Percentiles rank a stretch among this genome's conserved stretches.
Conservation (phyloP, 2,888 invertebrate genomes). For the Ophion obscuratus region DNA sequence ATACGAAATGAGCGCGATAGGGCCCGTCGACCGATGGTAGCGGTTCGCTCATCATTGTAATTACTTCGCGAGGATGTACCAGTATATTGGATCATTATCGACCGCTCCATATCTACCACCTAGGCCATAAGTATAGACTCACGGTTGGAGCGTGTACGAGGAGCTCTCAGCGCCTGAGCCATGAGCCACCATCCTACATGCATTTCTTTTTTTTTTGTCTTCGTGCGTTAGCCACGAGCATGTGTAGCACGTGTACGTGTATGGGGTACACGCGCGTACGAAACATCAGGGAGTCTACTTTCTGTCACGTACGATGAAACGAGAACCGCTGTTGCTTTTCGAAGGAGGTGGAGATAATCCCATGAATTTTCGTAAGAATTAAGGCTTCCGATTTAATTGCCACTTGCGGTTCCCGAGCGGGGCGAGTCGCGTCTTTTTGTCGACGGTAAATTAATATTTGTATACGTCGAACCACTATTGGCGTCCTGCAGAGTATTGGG, state of each 20-base stretch:
- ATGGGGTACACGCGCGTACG: constrained; percentile 3
- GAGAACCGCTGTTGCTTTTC: constrained; percentile 56
- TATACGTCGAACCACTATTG: not conserved
- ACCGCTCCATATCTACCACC: constrained; percentile 82
- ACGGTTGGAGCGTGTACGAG: constrained; percentile 69
- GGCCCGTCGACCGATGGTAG: constrained; percentile 74
- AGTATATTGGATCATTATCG: constrained; percentile 83
- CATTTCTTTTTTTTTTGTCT: constrained; percentile 41
- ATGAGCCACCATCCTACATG: constrained; percentile 50
- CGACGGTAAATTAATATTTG: constrained; percentile 8
- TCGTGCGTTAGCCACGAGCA: constrained; percentile 36
- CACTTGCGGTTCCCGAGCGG: not conserved
- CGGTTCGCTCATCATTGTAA: constrained; percentile 83
- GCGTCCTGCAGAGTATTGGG: no score
- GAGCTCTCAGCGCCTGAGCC: constrained; percentile 63
- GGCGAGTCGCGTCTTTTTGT: not conserved
- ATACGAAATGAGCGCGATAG: constrained; percentile 63
- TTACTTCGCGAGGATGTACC: constrained; percentile 83
- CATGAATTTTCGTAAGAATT: constrained; percentile 54
- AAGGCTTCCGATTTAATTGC: constrained; percentile 42
- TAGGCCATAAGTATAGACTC: constrained; percentile 80
- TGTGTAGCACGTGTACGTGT: not conserved
- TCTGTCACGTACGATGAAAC: constrained; percentile 64
- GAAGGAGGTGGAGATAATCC: constrained; percentile 53
- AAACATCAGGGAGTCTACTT: constrained; percentile 52